These are phyloP conservation scores for Euproctis similis DNA, from an alignment of 2,888 invertebrate species.

Conservation along the genomic window DNA sequence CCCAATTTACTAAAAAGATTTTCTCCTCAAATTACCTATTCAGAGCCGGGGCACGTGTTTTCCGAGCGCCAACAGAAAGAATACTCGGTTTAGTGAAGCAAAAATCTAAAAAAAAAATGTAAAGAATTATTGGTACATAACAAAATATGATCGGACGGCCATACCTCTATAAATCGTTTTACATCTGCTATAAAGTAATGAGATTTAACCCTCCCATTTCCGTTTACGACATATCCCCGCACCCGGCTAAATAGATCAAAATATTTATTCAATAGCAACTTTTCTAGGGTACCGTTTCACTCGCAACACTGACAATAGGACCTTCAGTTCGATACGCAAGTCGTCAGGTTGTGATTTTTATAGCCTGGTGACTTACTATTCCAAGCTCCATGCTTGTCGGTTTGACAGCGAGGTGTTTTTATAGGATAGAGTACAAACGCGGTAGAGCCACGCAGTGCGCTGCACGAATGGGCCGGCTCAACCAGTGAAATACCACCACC, in stretches of 20 bases:
- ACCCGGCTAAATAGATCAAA: slow-evolving; percentile 55
- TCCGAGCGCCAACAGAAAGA: slow-evolving; percentile 31
- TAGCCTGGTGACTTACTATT: no score
- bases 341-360: no score
- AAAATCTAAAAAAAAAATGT: slow-evolving; percentile 35
- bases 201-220: slow-evolving; percentile 67
- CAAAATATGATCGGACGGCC: slow-evolving; percentile 56
- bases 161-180: slow-evolving; percentile 66
- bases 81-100: slow-evolving; percentile 12
- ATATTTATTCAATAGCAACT: slow-evolving; percentile 36
- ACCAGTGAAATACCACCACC: no score
- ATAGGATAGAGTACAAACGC: no score
- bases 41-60: slow-evolving; percentile 34
- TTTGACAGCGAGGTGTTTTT: no score
- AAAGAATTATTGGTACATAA: slow-evolving; percentile 66
- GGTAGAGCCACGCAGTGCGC: no score
- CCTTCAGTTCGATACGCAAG: no score
- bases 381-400: no score
- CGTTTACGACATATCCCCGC: slow-evolving; percentile 57
- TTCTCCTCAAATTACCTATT: slow-evolving; percentile 40
- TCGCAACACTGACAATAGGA: no score
- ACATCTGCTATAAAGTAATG: slow-evolving; percentile 72
- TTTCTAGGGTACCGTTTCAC: slow-evolving; percentile 21
- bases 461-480: no score
- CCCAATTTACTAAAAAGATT: slow-evolving; percentile 41